Base-by-base conservation (phyloP, 2,888 invertebrate genomes). In the Maniola hyperantus region DNA sequence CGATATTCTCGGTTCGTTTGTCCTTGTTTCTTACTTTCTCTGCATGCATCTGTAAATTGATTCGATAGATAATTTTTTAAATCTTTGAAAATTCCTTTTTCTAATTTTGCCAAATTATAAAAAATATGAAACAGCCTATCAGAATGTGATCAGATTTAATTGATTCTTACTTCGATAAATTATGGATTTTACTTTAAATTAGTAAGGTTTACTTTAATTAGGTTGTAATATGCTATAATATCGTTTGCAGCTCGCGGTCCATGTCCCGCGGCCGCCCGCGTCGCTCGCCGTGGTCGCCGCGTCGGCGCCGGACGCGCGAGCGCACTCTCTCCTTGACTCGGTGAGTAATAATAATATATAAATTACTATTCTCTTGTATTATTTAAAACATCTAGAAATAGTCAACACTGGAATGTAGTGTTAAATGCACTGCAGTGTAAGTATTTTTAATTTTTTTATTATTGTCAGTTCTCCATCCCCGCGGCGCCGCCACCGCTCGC, bases 221-320 rank as follows among this genome's bases (percentile, higher is more conserved):
- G 26, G 42, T 39, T 39, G 36, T 11, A 34, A n/a, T 36, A 33
- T 11, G 18, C 4, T 0, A 1, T 15, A 13, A 20, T 34, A 20
- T 39, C 44, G 59, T 39, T 55, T 64, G 39, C 87, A 95, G 95
- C 82, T 95, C 95, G 72, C 93, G 95, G 70, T 95, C 95, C 18
- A 85, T 94, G 72, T 95, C 95, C 36, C 94, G 83, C 86, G 94
- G 84, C 76, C 94, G 79, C 78, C 83, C 87, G 82, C 88, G 90
- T 0, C 85, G 91, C 6, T 90, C 91, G 69, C 90, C 90, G 42
- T 89, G 88, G 89, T 90, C 90, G 39, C 90, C 90, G 58, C 82
- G 91, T 13, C 87, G 91, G 18, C 83, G 89, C 6, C 89, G 90
- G 64, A 82, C 88, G 13, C 83, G 91, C 1, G 91, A 91, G 26